Base-by-base conservation (phyloP, 2,888 invertebrate species). In the Rhagium mordax region DNA sequence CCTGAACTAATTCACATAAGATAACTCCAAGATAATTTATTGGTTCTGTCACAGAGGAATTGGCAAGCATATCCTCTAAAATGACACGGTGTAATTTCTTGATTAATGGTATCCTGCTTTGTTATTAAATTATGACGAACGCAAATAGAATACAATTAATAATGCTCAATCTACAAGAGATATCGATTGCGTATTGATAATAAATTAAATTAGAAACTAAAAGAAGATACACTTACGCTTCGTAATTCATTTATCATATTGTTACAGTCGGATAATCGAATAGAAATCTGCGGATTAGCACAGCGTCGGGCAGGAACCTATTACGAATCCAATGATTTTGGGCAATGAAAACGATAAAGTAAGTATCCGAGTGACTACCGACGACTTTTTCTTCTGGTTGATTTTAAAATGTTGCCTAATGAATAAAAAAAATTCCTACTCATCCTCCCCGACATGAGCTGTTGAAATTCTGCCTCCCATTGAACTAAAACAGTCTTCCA, bases 91-190 rank as follows among this genome's bases (percentile, higher is more conserved):
- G 7, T 61, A 21, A 61, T 47, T 61, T 47, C 41, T 48, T 61
- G 61, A 61, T 61, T 61, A 10, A 61, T 61, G 48, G 16, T 21
- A 48, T 7, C n/a, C 5, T 24, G 61, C 21, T 47, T 61, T 47
- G 61, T 61, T 61, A 61, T 61, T 61, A 47, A 21, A 61, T 61
- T 61, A 61, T 48, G 47, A 61, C 61, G 47, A 61, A 61, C 15
- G 41, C 7, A 48, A 48, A 48, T 24, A 47, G 48, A 48, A 20
- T n/a, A 61, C 61, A 48, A 61, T 61, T 61, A 61, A 61, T 61
- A 61, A 48, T 48, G 15, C 47, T 48, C 20, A 48, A 18, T 61
- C 33, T 20, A 41, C 10, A 21, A 16, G 41, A 60, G 60, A 41
- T 61, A 61, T 61, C 48, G 61, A 61, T 60, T 48, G 27, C 48